Base-by-base conservation (phyloP, 2,797 vertebrate species). In the Mus caroli region DNA sequence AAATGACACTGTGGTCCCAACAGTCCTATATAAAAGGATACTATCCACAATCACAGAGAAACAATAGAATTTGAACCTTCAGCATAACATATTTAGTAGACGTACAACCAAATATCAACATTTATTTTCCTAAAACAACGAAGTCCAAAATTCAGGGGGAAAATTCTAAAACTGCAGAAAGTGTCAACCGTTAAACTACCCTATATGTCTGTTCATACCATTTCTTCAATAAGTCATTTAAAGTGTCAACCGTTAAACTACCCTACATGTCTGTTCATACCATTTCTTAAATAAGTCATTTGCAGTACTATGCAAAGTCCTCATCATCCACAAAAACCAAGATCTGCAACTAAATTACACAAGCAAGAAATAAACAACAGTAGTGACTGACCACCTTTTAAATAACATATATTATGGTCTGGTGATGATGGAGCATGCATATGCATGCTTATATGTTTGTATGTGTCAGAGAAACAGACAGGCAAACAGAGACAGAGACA, bases 201-300 rank as follows among this genome's bases (percentile, higher is more conserved):
- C 1, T 13, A 31, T 9, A 22, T 8, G 1, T 50, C 12, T 50
- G 15, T 37, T 43, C 26, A 50, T 89, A 31, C 37, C 58, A 9
- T 88, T 88, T 94, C 28, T 87, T 60, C 76, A 95, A 22, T 28
- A 34, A 52, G 67, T 37, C 52, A 17, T 50, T 79, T 91, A 71
- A 58, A 84, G 11, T 58, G 37, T 60, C 8, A 92, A 50, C 14
- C 15, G 85, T 14, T 46, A 86, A 58, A 83, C 2, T 82, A n/a
- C 20, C 14, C 1, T 13, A 31, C 12, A 22, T 8, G 1, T 50
- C 12, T 50, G 15, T 37, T 43, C 26, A 50, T 89, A 31, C 37
- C 58, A 9, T 88, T 88, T 94, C 28, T 87, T 60, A 79, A 95
- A 22, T 28, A 34, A 52, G 67, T 37, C 52, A 17, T 50, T 79